A percentile compares a stretch with the other conserved stretches of the same genome.
phyloP scores from a whole-genome alignment of 1,140 invertebrate species.

The Andricus grossulariae region DNA sequence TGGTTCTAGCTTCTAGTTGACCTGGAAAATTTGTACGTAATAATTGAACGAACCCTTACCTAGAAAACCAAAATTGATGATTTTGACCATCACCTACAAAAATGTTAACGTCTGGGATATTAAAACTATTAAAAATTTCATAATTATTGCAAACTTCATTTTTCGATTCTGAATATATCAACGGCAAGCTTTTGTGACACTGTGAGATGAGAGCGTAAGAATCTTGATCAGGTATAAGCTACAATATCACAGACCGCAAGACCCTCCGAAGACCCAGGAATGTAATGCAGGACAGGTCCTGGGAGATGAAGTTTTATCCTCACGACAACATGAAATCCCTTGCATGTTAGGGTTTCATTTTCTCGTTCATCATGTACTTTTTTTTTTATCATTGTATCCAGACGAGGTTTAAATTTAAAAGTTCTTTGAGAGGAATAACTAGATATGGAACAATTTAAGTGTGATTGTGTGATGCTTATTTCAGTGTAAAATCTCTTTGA shows the following conservation, averaged over 20 bases:
- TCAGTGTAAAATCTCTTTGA: too few species aligned
- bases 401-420: too few species aligned
- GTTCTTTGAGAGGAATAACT: too few species aligned
- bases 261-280: conserved; percentile 52
- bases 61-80: too few species aligned
- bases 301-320: conserved; percentile 42
- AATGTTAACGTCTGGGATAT: too few species aligned
- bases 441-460: too few species aligned
- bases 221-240: conserved; percentile 21
- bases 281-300: conserved; percentile 34
- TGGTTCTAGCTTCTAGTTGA: too few species aligned
- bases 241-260: conserved; percentile 51
- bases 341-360: conserved; percentile 40
- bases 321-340: conserved; percentile 36
- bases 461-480: too few species aligned
- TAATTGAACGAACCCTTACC: too few species aligned
- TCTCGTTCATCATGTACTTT: conserved; percentile 34
- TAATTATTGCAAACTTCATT: not conserved
- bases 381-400: not conserved
- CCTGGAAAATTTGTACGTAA: too few species aligned
- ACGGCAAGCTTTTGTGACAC: not conserved
- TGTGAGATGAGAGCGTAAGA: conserved; percentile 9
- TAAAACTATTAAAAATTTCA: too few species aligned
- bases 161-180: not conserved
- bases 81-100: too few species aligned